Evolutionary conservation across 2,888 invertebrate genomes (phyloP).

Genomic region (Arctia plantaginis): DNA sequence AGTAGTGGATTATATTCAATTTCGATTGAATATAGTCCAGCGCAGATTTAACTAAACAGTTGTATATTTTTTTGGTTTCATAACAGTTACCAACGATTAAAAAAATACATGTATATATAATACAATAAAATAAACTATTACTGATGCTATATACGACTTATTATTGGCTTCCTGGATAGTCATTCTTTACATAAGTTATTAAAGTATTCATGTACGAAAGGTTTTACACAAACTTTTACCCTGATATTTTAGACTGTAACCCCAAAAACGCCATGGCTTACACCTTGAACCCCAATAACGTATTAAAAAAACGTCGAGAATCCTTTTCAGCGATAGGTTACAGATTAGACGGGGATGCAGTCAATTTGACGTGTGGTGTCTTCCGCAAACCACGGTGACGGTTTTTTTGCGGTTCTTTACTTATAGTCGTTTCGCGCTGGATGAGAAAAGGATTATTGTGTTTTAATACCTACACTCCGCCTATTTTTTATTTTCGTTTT

Average conservation of each 20-base stretch:
- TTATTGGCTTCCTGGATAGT: too few relatives aligned
- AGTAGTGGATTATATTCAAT: too few relatives aligned
- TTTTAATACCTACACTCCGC: slow-evolving; percentile 15
- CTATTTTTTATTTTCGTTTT: neutral
- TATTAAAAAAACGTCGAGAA: slow-evolving; percentile 76
- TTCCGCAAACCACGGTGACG: slow-evolving; percentile 73
- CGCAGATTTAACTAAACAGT: neutral
- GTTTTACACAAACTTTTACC: neutral
- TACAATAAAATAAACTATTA: too few relatives aligned
- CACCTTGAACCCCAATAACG: slow-evolving; percentile 57
- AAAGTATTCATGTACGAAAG: neutral
- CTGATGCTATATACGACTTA: too few relatives aligned
- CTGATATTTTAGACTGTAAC: neutral
- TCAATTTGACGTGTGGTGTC: slow-evolving; percentile 78
- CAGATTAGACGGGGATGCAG: slow-evolving; percentile 81
- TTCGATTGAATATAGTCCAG: neutral
- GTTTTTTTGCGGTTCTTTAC: slow-evolving; percentile 59
- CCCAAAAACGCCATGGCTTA: slow-evolving; percentile 28
- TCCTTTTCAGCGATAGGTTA: slow-evolving; percentile 83
- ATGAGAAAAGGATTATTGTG: slow-evolving; percentile 41
- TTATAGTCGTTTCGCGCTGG: slow-evolving; percentile 55
- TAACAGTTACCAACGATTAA: neutral
- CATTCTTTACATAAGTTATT: neutral
- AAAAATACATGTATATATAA: neutral
- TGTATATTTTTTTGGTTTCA: neutral